These are phyloP conservation scores for Equus przewalskii DNA, from an alignment of 2,113 vertebrate species.

Conservation along the genomic window DNA sequence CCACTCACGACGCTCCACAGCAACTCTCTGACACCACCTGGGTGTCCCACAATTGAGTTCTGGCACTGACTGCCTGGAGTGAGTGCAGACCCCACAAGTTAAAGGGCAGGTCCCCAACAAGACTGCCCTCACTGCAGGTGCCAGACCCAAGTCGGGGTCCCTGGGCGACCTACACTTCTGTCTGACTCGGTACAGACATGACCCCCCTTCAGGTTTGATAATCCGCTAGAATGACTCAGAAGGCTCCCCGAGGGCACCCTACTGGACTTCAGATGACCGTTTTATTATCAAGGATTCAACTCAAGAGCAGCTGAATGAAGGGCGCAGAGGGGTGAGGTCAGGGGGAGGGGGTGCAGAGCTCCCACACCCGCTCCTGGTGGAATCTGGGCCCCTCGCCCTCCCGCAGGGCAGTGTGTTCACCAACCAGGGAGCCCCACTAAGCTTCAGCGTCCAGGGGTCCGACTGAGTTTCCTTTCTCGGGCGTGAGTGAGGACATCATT, in stretches of 20 bases:
- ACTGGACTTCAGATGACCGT: background rate
- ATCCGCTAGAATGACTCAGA: background rate
- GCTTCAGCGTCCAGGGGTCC: too few relatives aligned
- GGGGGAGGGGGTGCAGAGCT: background rate
- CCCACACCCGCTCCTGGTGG: fast-evolving
- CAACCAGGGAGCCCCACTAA: background rate
- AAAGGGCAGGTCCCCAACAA: background rate
- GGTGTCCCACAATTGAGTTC: background rate
- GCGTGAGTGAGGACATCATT: background rate
- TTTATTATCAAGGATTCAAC: background rate
- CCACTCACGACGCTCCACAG: background rate
- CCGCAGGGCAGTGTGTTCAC: background rate
- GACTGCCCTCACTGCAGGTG: background rate
- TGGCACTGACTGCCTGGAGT: background rate
- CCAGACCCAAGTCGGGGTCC: background rate
- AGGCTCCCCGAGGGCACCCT: background rate
- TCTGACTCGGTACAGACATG: background rate
- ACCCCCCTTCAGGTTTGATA: background rate
- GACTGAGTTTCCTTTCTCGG: background rate
- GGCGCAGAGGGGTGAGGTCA: background rate
- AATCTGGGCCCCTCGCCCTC: background rate
- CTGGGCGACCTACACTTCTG: background rate
- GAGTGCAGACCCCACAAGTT: background rate
- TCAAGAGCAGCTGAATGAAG: background rate
- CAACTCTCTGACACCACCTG: fast-evolving